A percentile compares a stretch with the other conserved stretches of the same genome.
These are phyloP conservation scores for Catamblyrhynchus diadema DNA, from an alignment of 2,797 vertebrate species.

Conservation along the genomic window DNA sequence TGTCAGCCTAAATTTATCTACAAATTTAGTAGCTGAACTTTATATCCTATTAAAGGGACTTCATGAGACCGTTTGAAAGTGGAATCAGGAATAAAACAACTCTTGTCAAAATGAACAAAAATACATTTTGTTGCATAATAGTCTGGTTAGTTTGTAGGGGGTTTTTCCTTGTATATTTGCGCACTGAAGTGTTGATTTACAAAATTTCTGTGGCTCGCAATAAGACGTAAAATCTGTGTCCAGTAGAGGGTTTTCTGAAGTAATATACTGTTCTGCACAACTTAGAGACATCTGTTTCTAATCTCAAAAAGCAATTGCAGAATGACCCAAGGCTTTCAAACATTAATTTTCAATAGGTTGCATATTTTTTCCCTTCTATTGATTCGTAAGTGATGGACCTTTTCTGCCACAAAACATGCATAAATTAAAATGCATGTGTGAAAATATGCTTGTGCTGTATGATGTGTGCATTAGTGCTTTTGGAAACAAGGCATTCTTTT, in stretches of 20 bases:
- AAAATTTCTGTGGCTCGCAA: neutral
- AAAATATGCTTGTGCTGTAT: neutral
- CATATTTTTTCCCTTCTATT: rapidly evolving
- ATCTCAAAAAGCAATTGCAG: neutral
- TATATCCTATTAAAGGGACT: neutral
- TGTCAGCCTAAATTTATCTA: neutral
- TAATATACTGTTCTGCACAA: neutral
- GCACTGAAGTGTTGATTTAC: neutral
- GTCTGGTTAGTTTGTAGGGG: neutral
- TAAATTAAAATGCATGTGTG: neutral
- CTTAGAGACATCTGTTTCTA: neutral
- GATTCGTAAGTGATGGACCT: neutral
- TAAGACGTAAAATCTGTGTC: neutral
- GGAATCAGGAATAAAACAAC: neutral
- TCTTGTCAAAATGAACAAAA: neutral
- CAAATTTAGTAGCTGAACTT: neutral
- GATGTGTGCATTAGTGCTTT: neutral
- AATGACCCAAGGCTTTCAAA: neutral
- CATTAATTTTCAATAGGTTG: neutral
- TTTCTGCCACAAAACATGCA: neutral
- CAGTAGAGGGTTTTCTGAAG: neutral
- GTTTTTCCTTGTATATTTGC: neutral
- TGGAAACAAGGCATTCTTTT: neutral
- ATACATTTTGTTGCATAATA: neutral
- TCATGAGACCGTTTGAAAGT: neutral